phyloP scores from a whole-genome alignment of 2,888 invertebrate species.

The Desoria tigrina region DNA sequence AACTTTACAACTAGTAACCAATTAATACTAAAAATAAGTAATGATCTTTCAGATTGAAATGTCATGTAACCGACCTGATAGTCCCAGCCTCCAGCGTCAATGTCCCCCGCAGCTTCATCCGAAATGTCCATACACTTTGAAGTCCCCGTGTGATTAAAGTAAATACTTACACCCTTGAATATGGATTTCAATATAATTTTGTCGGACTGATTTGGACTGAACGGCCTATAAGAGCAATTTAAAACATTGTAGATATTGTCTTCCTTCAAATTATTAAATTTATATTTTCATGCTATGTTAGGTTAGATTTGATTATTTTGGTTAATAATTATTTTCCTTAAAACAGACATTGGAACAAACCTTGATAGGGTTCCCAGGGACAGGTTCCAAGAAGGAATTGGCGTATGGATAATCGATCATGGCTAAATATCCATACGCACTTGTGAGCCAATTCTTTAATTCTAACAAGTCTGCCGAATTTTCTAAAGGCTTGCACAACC shows the following conservation, averaged over 20 bases:
- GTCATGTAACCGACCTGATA: too few species aligned
- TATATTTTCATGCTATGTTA: neutral
- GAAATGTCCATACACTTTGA: too few species aligned
- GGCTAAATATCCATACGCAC: constrained; percentile 75
- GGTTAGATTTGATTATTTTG: neutral
- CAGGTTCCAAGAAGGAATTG: constrained; percentile 73
- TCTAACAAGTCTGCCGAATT: constrained; percentile 61
- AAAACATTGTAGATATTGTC: constrained; percentile 61
- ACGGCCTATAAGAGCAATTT: too few species aligned
- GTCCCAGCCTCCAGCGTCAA: too few species aligned
- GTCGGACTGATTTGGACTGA: constrained; percentile 57
- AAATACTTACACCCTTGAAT: constrained; percentile 70
- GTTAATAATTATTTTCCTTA: neutral
- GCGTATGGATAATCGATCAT: constrained; percentile 97
- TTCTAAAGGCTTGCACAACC: constrained; percentile 71
- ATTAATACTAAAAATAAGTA: too few species aligned
- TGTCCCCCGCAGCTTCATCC: too few species aligned
- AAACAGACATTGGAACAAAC: constrained; percentile 55
- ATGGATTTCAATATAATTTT: constrained; percentile 64
- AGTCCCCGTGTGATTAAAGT: constrained; percentile 76
- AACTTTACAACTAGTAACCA: too few species aligned
- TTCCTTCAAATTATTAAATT: constrained; percentile 58
- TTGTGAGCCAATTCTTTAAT: constrained; percentile 70
- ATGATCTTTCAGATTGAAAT: too few species aligned
- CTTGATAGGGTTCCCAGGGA: constrained; percentile 82